Base-by-base conservation (phyloP, 92 coral and sea anemone genomes). In the Porites cylindrica region DNA sequence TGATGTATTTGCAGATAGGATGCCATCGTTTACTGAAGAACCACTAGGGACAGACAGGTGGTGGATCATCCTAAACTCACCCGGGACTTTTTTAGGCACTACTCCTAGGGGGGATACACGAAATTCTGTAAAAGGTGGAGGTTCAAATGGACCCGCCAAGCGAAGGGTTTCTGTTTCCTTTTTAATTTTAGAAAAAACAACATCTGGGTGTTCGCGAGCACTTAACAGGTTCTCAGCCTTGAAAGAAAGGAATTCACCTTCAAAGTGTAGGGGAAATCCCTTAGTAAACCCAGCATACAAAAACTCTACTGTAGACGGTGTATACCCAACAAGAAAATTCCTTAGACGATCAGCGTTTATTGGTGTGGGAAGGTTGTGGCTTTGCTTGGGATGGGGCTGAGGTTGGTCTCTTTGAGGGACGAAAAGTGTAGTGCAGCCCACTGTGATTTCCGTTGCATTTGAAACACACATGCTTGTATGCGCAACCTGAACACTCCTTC, bases 71-170 rank as follows among this genome's bases (percentile, higher is more conserved):
- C 47, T 77, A 12, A 88, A 70, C 75, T 92, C 86, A 61, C 89
- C 23, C 72, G 43, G 78, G 17, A 93, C 89, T 84, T 91, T 91
- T 54, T 91, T 91, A 60, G 94, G 89, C 32, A 91, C 92, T 52
- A 91, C 90, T 29, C 94, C 94, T 56, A 91, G 70, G 11, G 94
- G 94, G 7, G 92, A 88, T 59, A 91, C 72, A 10, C 86, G 62
- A 84, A 91, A 88, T 38, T 70, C 52, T 53, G 58, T 10, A 61
- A 84, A 80, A 29, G 92, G 92, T 14, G 92, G 92, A 6, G 54
- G 19, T 19, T 20, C 13, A 72, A 88, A 89, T 2, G 92, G 94
- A 1, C 94, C 90, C 4, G 92, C 90, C 29, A 88, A 65, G 20
- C 94, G 56, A 52, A 62, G 69, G 12, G 90, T 75, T 1, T 8